Conservation (phyloP, 2,797 vertebrate genomes). For the Cryptoblepharus egeriae region DNA sequence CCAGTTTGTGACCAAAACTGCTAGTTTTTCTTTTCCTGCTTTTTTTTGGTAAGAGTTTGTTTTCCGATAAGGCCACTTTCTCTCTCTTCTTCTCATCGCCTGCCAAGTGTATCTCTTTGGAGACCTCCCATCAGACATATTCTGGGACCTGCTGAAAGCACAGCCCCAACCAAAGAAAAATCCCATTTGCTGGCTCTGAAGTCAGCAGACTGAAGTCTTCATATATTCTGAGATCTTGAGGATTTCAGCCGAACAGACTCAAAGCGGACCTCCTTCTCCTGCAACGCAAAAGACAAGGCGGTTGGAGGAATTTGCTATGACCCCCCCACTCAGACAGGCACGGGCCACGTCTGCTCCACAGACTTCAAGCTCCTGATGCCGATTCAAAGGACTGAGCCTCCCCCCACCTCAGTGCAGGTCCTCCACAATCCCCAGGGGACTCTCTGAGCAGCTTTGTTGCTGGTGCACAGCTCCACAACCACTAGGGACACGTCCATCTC, state of each 20-base stretch:
- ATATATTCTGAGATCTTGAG: slow-evolving; percentile 86
- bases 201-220: slow-evolving; percentile 73
- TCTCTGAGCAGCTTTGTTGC: too few species aligned
- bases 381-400: too few species aligned
- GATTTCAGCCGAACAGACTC: slow-evolving; percentile 96
- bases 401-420: too few species aligned
- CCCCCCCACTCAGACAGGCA: too few species aligned
- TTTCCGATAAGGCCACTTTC: slow-evolving; percentile 76
- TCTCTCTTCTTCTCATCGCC: slow-evolving; percentile 59
- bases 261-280: slow-evolving; percentile 90
- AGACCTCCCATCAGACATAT: slow-evolving; percentile 63
- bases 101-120: slow-evolving; percentile 57
- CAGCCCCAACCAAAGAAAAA: slow-evolving; percentile 74
- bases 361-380: too few species aligned
- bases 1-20: slow-evolving; percentile 68
- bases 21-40: slow-evolving; percentile 69
- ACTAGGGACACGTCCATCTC: too few species aligned
- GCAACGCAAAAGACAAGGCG: slow-evolving; percentile 62
- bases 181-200: slow-evolving; percentile 70
- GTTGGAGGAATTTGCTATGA: too few species aligned
- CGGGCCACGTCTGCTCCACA: too few species aligned
- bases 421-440: too few species aligned
- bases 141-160: slow-evolving; percentile 68
- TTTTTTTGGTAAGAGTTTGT: slow-evolving; percentile 76
- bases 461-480: too few species aligned